Evolutionary conservation across 2,797 vertebrate species (phyloP).

Genomic region (Onychomys torridus): DNA sequence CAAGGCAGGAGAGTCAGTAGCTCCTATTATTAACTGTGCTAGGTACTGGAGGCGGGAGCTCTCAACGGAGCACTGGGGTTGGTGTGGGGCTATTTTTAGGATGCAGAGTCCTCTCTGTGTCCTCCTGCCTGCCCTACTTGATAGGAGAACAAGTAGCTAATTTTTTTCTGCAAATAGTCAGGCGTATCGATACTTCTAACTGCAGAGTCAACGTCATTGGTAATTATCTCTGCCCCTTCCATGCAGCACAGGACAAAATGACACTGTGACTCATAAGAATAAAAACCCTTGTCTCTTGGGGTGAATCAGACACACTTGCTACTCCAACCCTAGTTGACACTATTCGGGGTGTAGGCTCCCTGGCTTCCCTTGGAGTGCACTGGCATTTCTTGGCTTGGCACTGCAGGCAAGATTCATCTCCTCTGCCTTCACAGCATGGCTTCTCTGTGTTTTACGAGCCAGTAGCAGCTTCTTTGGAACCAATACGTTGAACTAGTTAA

Average conservation of each 20-base stretch:
- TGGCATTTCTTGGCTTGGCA: not conserved
- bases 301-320: not conserved
- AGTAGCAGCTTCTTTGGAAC: not conserved
- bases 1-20: not conserved
- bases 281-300: not conserved
- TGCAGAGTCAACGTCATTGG: not conserved
- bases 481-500: not conserved
- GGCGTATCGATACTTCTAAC: not conserved
- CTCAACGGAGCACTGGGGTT: not conserved
- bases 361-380: not conserved
- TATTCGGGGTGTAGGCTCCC: accelerated
- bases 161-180: constrained; percentile 19
- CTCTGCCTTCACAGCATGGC: not conserved
- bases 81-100: constrained; percentile 71
- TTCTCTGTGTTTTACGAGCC: not conserved
- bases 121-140: constrained; percentile 69
- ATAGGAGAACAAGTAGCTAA: constrained; percentile 60
- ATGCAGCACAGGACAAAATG: not conserved
- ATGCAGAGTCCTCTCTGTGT: not conserved
- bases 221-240: constrained; percentile 27
- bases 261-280: not conserved
- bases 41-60: not conserved
- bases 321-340: not conserved
- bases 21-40: not conserved
- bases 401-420: not conserved